Base-by-base conservation (phyloP, 2,113 vertebrate genomes). In the Isurus oxyrinchus region DNA sequence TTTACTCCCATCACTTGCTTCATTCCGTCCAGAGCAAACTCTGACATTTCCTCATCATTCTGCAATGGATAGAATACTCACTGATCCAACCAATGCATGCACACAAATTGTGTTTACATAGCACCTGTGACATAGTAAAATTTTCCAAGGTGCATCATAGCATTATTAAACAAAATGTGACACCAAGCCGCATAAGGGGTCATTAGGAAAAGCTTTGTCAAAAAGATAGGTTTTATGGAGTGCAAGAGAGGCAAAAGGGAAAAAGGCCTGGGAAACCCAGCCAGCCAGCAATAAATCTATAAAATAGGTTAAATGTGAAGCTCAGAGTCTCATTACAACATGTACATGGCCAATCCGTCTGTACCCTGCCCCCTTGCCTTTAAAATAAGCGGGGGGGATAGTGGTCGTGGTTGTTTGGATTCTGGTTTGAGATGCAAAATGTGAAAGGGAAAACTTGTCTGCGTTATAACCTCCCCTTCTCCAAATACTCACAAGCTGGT, bases 1-100 rank as follows among this genome's bases (percentile, higher is more conserved):
- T 99, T 99, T 96, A 99, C 99, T 19, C 99, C 99, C 99, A 99
- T 99, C 96, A 99, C 99, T 97, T 99, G 99, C 97, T 99, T 99
- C 96, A 99, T 98, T 88, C 99, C 99, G 7, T 99, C 99, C 97
- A 99, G 97, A 96, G 99, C 99, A 97, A 99, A 99, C 94, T 98
- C 99, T 0, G 99, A 98, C 0, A 98, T 98, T 49, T 98, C 98
- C 96, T 98, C 97, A 6, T 99, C 98, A 76, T 99, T 98, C 99
- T 99, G 97, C 5, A 93, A 96, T 40, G 13, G 25, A 95, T 63
- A 96, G 0, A 97, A 19, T 2, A 35, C 10, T 49, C 59, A 96
- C 7, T 96, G 79, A 96, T 31, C 87, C 10, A 91, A 49, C 31
- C 19, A 61, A 69, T 40, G 31, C 13, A 95, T 3, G 1, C 94